Percentiles rank a stretch among this genome's conserved stretches.
These are phyloP conservation scores for Branchellion lobata DNA, from an alignment of 2,888 invertebrate species.

Conservation along the genomic window DNA sequence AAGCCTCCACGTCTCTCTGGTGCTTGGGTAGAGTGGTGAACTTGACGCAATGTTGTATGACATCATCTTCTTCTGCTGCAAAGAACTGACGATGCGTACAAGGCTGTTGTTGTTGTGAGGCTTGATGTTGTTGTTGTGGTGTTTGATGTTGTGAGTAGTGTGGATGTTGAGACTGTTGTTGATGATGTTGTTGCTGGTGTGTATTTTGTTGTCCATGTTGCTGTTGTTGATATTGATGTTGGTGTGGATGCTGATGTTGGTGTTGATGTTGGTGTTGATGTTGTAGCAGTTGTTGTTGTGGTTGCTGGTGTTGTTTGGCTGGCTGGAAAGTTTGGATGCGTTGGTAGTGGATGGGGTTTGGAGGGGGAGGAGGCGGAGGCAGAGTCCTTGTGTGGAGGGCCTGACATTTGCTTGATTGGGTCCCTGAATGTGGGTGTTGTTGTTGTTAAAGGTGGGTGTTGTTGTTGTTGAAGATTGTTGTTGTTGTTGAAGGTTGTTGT, in stretches of 20 bases:
- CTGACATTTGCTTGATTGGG: no score
- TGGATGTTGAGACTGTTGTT: neutral
- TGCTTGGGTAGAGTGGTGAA: neutral
- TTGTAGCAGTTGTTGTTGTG: neutral
- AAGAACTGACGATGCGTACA: neutral
- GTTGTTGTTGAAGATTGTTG: no score
- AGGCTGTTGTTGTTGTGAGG: neutral
- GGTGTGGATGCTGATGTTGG: no score
- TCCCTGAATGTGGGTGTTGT: no score
- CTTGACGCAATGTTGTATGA: neutral
- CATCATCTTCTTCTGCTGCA: no score
- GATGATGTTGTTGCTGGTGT: neutral
- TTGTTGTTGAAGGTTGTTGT: no score
- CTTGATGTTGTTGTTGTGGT: neutral
- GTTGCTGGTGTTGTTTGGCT: neutral
- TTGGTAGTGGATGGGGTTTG: neutral
- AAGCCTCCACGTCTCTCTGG: neutral
- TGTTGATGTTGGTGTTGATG: neutral
- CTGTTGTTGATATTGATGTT: no score
- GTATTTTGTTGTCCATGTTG: no score
- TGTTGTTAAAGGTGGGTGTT: no score
- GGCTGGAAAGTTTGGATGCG: neutral
- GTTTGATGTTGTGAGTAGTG: neutral
- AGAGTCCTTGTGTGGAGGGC: no score
- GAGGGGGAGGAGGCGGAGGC: constrained; percentile 10